Conservation (phyloP, 2,797 vertebrate species). For the Hoplostethus atlanticus region DNA sequence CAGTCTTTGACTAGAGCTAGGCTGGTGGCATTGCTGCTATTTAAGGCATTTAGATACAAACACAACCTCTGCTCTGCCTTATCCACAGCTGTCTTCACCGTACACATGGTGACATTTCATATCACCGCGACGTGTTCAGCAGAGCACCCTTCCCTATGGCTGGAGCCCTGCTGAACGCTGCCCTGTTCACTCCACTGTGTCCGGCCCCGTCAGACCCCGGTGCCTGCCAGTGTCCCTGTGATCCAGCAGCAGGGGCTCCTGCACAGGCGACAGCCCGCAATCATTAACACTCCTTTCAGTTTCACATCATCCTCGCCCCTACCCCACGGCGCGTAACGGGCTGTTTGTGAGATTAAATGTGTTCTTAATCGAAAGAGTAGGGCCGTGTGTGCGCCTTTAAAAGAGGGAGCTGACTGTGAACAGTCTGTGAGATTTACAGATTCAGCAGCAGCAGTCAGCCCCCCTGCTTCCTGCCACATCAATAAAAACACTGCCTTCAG, state of each 20-base stretch:
- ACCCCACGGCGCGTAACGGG: constrained; percentile 78
- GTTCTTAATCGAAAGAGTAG: constrained; percentile 77
- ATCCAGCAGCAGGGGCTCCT: constrained; percentile 20
- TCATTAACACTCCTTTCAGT: constrained; percentile 76
- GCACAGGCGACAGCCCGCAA: constrained; percentile 55
- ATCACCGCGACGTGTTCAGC: constrained; percentile 2
- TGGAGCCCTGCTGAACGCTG: neutral
- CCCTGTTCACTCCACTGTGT: constrained; percentile 13
- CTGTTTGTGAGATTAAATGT: constrained; percentile 82
- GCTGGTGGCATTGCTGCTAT: too few species aligned
- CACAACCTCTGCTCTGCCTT: neutral
- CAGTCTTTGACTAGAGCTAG: too few species aligned
- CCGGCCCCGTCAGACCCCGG: constrained; percentile 10
- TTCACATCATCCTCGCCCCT: constrained; percentile 65
- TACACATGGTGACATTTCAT: neutral
- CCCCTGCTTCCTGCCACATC: constrained; percentile 81
- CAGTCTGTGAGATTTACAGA: constrained; percentile 79
- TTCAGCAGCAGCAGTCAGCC: constrained; percentile 74
- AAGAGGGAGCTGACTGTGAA: constrained; percentile 76
- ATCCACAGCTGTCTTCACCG: neutral
- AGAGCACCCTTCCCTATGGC: too few species aligned
- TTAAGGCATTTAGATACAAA: neutral
- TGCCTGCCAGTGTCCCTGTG: constrained; percentile 11
- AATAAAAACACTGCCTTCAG: constrained; percentile 80
- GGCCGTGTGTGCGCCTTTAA: constrained; percentile 73